phyloP scores from a whole-genome alignment of 2,888 invertebrate species.

The Cephus sareptanus region DNA sequence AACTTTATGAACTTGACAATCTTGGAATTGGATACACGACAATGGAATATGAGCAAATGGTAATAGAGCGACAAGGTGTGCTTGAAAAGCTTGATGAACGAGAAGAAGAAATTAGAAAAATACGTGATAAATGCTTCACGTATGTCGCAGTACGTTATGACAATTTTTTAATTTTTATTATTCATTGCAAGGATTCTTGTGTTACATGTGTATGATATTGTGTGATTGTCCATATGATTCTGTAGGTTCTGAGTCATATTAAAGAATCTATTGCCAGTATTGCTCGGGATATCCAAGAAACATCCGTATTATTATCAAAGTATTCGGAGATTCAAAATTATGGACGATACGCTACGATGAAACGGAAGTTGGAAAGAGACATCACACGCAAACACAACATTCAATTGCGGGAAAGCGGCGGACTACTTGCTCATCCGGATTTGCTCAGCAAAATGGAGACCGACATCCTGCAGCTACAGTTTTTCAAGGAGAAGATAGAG shows the following conservation, averaged over 20 bases:
- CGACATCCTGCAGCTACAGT: conserved; percentile 21
- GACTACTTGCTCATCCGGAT: conserved; percentile 27
- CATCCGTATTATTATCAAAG: conserved; percentile 7
- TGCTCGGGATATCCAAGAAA: conserved; percentile 16
- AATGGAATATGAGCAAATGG: conserved; percentile 36
- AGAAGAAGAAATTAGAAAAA: conserved; percentile 25
- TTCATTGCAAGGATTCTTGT: not conserved
- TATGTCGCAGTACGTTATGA: conserved; percentile 23
- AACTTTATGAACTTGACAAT: conserved; percentile 21
- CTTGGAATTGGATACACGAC: conserved; percentile 34
- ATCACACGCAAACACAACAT: conserved; percentile 22
- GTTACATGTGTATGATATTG: not conserved
- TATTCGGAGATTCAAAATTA: conserved; percentile 13
- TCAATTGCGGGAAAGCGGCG: conserved; percentile 22
- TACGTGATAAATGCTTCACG: conserved; percentile 24
- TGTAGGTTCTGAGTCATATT: conserved; percentile 35
- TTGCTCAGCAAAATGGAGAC: conserved; percentile 32
- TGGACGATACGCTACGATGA: conserved; percentile 16
- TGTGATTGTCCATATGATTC: not conserved
- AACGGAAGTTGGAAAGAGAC: conserved; percentile 21
- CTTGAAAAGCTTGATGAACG: conserved; percentile 37
- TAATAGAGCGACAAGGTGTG: conserved; percentile 20
- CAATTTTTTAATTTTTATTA: not conserved
- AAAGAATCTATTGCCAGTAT: conserved; percentile 29
- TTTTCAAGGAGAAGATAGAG: conserved; percentile 15